Evolutionary conservation across 2,113 vertebrate genomes (phyloP).

Genomic region (Mesembrinibis cayennensis): DNA sequence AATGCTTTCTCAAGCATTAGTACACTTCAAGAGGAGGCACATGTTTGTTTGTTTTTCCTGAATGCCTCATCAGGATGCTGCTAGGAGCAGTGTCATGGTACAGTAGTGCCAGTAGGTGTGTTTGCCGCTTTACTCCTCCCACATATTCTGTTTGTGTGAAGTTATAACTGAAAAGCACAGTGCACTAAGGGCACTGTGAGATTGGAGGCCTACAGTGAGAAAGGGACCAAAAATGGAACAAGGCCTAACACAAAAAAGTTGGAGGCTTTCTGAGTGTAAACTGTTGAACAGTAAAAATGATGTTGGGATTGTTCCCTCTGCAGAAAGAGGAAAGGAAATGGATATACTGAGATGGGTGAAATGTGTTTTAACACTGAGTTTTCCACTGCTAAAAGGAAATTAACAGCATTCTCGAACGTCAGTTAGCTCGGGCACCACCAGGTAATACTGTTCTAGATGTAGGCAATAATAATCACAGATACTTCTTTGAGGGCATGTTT

Average conservation of each 20-base stretch:
- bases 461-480: neutral
- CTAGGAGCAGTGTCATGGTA: neutral
- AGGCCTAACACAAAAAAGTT: neutral
- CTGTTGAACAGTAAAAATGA: neutral
- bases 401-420: neutral
- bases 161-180: neutral
- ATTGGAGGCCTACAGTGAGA: neutral
- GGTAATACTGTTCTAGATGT: neutral
- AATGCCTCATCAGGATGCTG: neutral
- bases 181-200: fast-evolving
- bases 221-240: neutral
- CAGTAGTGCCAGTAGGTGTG: neutral
- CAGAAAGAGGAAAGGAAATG: neutral
- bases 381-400: neutral
- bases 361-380: neutral
- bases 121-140: neutral
- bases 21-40: neutral
- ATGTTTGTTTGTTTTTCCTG: neutral
- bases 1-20: neutral
- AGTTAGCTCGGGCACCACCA: neutral
- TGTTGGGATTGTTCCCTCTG: neutral
- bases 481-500: neutral
- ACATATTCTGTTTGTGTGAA: neutral
- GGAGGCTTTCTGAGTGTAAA: neutral
- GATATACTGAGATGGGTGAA: neutral